Evolutionary conservation across 2,797 vertebrate species (phyloP).

Genomic region (Lagorchestes hirsutus): DNA sequence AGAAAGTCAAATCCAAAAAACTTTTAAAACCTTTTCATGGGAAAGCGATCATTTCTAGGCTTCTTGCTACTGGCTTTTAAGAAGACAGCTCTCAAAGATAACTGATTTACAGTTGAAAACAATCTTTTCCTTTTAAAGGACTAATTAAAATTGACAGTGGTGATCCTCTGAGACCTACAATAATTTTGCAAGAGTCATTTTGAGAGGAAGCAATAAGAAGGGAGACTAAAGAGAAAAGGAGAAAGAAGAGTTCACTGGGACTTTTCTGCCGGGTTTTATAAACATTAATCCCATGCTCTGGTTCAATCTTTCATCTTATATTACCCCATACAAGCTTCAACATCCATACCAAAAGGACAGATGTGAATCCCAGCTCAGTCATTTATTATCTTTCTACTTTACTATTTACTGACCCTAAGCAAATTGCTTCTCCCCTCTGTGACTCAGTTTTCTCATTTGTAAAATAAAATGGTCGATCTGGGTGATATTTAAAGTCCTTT

Average conservation of each 20-base stretch:
- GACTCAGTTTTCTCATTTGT: not conserved
- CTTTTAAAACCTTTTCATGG: not conserved
- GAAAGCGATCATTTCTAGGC: not conserved
- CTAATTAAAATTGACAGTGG: not conserved
- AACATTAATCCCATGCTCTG: fast-evolving
- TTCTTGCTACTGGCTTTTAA: not conserved
- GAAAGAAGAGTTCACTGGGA: not conserved
- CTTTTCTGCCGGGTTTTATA: fast-evolving
- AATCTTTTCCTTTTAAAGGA: constrained; percentile 45
- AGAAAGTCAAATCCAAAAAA: not conserved
- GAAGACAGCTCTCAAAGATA: not conserved
- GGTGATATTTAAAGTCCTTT: not conserved
- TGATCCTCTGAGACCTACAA: not conserved
- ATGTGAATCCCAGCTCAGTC: not conserved
- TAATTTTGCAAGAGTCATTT: not conserved
- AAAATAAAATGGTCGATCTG: not conserved
- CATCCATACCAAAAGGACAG: fast-evolving
- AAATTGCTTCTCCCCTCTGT: not conserved
- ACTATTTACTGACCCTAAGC: not conserved
- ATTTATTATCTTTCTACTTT: not conserved
- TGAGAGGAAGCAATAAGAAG: constrained; percentile 36
- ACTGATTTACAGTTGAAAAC: constrained; percentile 7
- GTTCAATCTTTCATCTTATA: not conserved
- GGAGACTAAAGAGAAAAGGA: not conserved
- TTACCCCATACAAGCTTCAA: not conserved